Base-by-base conservation (phyloP, 2,797 vertebrate genomes). In the Apogon hyalosoma region DNA sequence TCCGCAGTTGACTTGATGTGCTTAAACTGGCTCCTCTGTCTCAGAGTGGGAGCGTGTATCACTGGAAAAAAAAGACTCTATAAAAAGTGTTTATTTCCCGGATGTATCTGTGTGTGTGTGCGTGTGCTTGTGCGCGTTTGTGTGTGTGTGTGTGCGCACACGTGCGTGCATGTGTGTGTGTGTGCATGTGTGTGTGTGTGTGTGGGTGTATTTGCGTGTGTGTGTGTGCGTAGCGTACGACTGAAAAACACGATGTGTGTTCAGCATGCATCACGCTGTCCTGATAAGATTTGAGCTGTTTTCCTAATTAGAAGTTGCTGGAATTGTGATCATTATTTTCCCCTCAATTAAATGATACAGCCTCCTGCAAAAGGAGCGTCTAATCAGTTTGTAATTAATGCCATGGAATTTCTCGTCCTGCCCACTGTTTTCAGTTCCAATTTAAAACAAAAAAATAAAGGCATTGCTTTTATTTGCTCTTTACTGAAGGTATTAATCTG, bases 381-480 rank as follows among this genome's bases (percentile, higher is more conserved):
- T 91, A 93, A 93, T 92, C 92, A 88, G 84, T 89, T 92, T 88
- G 92, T 93, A 94, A 94, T 94, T 93, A 93, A 94, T 90, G 91
- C 90, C 51, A 43, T 55, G 70, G 74, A 74, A 70, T 78, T 84
- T 80, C 73, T 75, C 77, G 42, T 65, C 14, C 68, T 50, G 66
- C 52, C 72, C 66, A 62, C 73, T 31, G 70, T 57, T 77, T 71
- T 52, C 70, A 52, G 6, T 47, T 62, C 49, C 69, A 69, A 65
- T 54, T 71, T 62, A 84, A 28, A 79, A 75, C 63, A 14, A 64
- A 14, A 21, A 68, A 52, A 49, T 45, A 50, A 63, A 57, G 60
- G 13, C 43, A 6, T 1, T 16, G 58, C 42, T 65, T 77, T 54
- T 77, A 75, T 72, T 8, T 62, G 55, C 63, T 73, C 52, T 53